phyloP scores from a whole-genome alignment of 1,140 invertebrate species.

The Chironomus striatipennis region DNA sequence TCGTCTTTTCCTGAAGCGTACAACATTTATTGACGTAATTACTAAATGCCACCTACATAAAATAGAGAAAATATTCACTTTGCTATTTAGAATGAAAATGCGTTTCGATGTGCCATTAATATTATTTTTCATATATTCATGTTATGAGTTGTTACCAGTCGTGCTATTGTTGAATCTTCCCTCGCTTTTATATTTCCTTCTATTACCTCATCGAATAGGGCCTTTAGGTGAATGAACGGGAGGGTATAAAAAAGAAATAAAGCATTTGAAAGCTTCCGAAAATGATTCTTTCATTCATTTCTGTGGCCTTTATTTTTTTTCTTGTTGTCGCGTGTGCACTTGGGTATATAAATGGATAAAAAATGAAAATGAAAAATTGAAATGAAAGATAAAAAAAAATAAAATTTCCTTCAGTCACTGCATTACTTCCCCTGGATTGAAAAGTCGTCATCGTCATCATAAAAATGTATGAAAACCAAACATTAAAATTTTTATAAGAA shows the following conservation, averaged over 20 bases:
- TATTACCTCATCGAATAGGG: too few species aligned
- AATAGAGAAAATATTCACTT: not conserved
- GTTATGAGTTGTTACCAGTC: too few species aligned
- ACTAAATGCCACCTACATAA: too few species aligned
- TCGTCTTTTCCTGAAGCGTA: too few species aligned
- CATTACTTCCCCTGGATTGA: not conserved
- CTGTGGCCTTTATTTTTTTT: not conserved
- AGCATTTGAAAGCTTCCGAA: not conserved
- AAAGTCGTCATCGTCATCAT: not conserved
- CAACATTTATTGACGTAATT: too few species aligned
- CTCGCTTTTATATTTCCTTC: too few species aligned
- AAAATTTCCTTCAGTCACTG: not conserved
- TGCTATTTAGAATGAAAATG: not conserved
- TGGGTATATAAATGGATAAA: not conserved
- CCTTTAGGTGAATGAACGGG: too few species aligned
- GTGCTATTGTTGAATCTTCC: too few species aligned
- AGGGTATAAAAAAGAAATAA: not conserved
- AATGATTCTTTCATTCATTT: not conserved
- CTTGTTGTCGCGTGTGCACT: not conserved
- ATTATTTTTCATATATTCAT: not conserved
- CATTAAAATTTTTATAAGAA: not conserved
- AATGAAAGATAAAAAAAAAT: not conserved
- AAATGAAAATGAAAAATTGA: not conserved
- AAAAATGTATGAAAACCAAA: not conserved
- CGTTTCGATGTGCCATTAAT: slow-evolving; percentile 4